Evolutionary conservation across 2,888 invertebrate species (phyloP).

Genomic region (Ommatoiulus sabulosus): DNA sequence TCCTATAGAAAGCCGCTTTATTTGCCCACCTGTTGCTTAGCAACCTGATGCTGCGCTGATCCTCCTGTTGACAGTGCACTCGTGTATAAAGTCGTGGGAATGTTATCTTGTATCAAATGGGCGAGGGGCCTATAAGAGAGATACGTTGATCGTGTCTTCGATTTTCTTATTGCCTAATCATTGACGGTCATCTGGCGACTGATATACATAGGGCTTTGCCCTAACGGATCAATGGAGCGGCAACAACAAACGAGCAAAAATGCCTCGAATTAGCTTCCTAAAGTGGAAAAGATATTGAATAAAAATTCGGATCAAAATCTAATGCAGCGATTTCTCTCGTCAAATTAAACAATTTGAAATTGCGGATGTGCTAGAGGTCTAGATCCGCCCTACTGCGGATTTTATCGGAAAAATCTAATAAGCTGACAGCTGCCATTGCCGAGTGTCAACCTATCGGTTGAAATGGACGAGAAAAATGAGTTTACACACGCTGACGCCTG

Average conservation of each 20-base stretch:
- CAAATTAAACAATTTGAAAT: slow-evolving; percentile 37
- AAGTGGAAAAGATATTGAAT: slow-evolving; percentile 41
- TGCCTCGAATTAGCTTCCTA: slow-evolving; percentile 14
- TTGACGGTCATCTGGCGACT: slow-evolving; percentile 42
- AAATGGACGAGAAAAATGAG: neutral
- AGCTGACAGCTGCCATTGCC: slow-evolving; percentile 8
- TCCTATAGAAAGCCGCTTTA: neutral
- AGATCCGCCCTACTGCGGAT: neutral
- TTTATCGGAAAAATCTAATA: slow-evolving; percentile 23
- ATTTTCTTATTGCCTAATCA: slow-evolving; percentile 46
- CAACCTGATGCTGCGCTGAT: slow-evolving; percentile 44
- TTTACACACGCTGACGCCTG: neutral
- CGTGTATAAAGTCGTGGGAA: slow-evolving; percentile 48
- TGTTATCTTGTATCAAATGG: slow-evolving; percentile 45
- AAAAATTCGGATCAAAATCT: slow-evolving; percentile 6
- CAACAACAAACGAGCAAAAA: slow-evolving; percentile 4
- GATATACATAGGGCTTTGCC: neutral
- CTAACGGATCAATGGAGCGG: neutral
- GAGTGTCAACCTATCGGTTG: neutral
- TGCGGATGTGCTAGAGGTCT: neutral
- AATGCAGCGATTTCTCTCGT: slow-evolving; percentile 41
- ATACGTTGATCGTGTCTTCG: slow-evolving; percentile 42
- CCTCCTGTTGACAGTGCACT: slow-evolving; percentile 47
- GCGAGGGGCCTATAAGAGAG: slow-evolving; percentile 33
- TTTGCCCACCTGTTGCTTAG: slow-evolving; percentile 30